A percentile compares a stretch with the other conserved stretches of the same genome.
Conservation (phyloP, 2,888 invertebrate genomes). For the Hemaris fuciformis region DNA sequence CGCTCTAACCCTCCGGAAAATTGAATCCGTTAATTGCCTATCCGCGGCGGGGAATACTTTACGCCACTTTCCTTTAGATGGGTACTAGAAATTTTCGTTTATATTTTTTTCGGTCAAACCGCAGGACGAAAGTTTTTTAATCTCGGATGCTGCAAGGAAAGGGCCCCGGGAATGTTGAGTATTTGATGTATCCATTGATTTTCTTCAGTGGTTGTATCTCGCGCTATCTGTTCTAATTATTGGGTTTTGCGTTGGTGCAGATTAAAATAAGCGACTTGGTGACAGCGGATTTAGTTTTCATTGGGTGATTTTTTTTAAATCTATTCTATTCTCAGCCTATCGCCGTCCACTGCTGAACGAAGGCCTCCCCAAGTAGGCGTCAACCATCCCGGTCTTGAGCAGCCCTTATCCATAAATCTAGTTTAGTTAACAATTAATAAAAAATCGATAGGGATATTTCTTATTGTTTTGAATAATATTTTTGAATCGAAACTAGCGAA, state of each 20-base stretch:
- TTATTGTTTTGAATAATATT: no score
- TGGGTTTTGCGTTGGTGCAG: not conserved
- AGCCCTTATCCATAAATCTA: no score
- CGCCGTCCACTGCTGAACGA: no score
- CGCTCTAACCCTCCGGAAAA: constrained; percentile 10
- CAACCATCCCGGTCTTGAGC: no score
- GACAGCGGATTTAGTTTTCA: not conserved
- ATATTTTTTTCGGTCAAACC: constrained; percentile 15
- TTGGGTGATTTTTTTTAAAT: no score
- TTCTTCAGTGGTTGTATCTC: not conserved
- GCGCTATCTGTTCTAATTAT: not conserved
- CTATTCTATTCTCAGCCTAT: no score
- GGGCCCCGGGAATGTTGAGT: not conserved
- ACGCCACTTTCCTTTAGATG: not conserved
- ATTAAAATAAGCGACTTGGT: not conserved
- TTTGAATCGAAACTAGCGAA: no score
- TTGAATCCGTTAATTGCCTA: constrained; percentile 16
- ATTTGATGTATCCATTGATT: not conserved
- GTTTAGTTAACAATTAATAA: no score
- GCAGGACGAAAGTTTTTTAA: constrained; percentile 20
- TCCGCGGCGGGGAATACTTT: constrained; percentile 11
- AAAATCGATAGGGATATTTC: no score
- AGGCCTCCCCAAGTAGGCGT: no score
- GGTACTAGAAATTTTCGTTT: constrained; percentile 17
- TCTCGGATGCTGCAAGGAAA: constrained; percentile 7